Evolutionary conservation across 2,797 vertebrate species (phyloP), one percentile per base, ranked within the genome.

Genomic region (Euthynnus affinis): DNA sequence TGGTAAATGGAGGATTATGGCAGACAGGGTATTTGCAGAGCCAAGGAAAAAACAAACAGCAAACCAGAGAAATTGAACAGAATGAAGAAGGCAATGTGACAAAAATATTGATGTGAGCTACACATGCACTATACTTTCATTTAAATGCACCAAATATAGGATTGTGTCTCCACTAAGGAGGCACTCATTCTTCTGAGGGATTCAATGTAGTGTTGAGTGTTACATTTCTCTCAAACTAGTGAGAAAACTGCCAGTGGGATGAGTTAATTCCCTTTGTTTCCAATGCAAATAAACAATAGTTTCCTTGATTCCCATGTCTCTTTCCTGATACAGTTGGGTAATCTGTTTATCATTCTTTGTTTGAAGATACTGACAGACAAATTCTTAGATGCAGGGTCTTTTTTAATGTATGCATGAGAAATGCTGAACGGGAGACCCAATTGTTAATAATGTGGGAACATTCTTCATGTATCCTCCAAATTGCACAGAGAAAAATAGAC

Each of bases 1-100:
- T 71, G 18, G 59, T 83, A 83, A 87, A 77, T 58, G 53, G 40
- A 66, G 67, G 72, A 86, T 81, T 79, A 80, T 72, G 58, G 60
- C 37, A 83, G 78, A 48, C 17, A n/a, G 27, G 34, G 62, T 77
- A 64, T 82, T 83, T 88, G 55, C 44, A 65, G 72, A 75, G 60
- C 49, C 40, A 46, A 46, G 84, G 57, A 88, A 65, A 83, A 61
- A 37, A 66, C 74, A 87, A 67, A 70, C 34, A 66, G n/a, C 46
- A 76, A 65, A 84, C 15, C 20, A 18, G 44, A 62, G 61, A 81
- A 65, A 81, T 6, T 61, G 63, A 80, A 69, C 20, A 68, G 34
- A 37, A 25, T 62, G 48, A 73, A 66, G n/a, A 80, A 71, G 49
- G 8, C 23, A 63, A 62, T 59, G 62, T 51, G 49, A 63, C 25